Base-by-base conservation (phyloP, 2,113 vertebrate species). In the Ramphastos sulfuratus region DNA sequence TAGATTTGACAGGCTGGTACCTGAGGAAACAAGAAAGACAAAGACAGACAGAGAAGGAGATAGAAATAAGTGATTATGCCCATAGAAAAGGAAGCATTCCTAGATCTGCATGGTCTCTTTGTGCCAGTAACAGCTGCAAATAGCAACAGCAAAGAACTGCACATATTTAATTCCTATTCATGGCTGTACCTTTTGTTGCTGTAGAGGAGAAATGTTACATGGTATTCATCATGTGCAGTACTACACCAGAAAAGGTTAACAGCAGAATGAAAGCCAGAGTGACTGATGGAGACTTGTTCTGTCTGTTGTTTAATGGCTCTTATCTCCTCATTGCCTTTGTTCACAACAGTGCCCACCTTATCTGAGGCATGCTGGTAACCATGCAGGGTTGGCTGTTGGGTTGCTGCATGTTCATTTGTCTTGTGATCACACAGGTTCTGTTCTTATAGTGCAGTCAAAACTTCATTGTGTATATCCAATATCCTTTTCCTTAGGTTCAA, bases 401-500 rank as follows among this genome's bases (percentile, higher is more conserved):
- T 69, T 87, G 42, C 50, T 82, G 30, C 9, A 1, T 15, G 7
- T 74, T 64, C 5, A 1, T 4, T 25, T 69, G 66, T 89, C 78
- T 60, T 48, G 15, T 81, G 61, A 44, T 67, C 79, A 70, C 48
- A 55, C 33, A 31, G 56, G 25, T 56, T 52, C 35, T 90, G 73
- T 82, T 55, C 44, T 55, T 66, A n/a, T 50, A 39, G 16, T 28
- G 35, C 25, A n/a, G 37, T 13, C 27, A 63, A 3, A 24, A 10
- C 30, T 31, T 91, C 85, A 72, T 39, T 65, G 31, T 54, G 60
- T 25, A 31, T 12, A 30, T 82, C 27, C 63, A 35, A 72, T 88
- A 9, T 77, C 89, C 60, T 63, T 72, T 85, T 92, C 31, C 63
- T 82, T 94, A 98, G 98, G 96, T 98, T 75, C 98, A 97, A 94